These are phyloP conservation scores for Eospalax fontanierii DNA, from an alignment of 2,797 vertebrate species.

Conservation along the genomic window DNA sequence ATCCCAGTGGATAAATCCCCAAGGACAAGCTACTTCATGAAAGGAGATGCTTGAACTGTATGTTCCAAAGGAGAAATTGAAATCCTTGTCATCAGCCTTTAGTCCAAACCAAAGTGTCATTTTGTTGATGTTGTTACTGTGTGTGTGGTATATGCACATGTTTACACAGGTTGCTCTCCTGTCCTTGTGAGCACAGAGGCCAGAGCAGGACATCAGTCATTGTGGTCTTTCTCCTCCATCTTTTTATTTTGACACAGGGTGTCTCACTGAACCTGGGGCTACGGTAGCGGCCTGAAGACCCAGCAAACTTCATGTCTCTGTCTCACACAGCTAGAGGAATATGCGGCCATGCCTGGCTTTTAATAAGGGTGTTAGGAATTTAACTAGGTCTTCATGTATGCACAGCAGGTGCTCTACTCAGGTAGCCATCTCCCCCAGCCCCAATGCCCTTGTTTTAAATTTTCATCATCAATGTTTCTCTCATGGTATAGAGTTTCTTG, in stretches of 20 bases:
- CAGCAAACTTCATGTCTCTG: too few relatives aligned
- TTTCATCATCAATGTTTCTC: not conserved
- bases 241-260: not conserved
- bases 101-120: not conserved
- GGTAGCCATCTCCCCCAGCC: too few relatives aligned
- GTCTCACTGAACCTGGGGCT: not conserved
- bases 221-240: not conserved
- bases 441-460: not conserved
- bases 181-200: not conserved
- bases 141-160: not conserved
- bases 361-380: not conserved
- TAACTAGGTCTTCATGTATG: not conserved
- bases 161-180: not conserved
- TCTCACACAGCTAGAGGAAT: not conserved
- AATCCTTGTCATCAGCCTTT: not conserved
- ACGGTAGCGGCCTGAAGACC: not conserved
- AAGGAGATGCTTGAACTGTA: not conserved
- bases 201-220: not conserved
- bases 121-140: not conserved
- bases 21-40: not conserved
- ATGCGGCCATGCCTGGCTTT: not conserved
- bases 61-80: not conserved
- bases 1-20: not conserved
- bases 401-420: not conserved
- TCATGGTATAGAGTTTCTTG: not conserved